phyloP scores from a whole-genome alignment of 2,113 vertebrate species.

The Melanotaenia duboulayi region DNA sequence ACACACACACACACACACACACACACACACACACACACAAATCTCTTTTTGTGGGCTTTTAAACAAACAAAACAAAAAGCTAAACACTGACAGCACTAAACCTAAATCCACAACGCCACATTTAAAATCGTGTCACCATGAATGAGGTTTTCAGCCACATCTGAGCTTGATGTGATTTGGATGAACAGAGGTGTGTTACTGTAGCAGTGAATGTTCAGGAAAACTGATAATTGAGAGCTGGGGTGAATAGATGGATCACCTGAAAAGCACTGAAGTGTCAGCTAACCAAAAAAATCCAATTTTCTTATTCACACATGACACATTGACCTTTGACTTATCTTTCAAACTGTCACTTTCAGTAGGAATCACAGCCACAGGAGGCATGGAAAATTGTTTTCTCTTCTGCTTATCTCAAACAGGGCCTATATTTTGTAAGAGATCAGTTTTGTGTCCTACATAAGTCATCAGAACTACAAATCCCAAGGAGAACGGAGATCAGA shows the following conservation, averaged over 20 bases:
- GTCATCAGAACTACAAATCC: constrained; percentile 79
- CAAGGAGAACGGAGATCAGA: constrained; percentile 76
- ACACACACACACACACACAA: too few relatives aligned
- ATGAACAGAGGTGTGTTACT: constrained; percentile 26
- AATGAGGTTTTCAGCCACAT: neutral
- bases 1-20: too few relatives aligned
- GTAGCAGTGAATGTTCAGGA: constrained; percentile 16
- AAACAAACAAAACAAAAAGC: too few relatives aligned
- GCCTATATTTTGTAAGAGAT: constrained; percentile 58
- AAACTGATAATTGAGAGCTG: constrained; percentile 35
- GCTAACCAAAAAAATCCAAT: constrained; percentile 68
- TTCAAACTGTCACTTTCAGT: constrained; percentile 68
- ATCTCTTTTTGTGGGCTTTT: constrained; percentile 1
- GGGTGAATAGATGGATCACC: constrained; percentile 32
- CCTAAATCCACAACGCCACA: neutral
- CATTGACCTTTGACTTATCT: constrained; percentile 68
- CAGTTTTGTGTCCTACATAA: constrained; percentile 70
- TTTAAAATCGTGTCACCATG: neutral
- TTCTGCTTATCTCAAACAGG: constrained; percentile 59
- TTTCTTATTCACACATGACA: constrained; percentile 70
- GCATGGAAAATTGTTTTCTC: constrained; percentile 42
- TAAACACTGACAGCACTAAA: neutral
- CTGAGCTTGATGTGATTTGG: constrained; percentile 5
- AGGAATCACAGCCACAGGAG: constrained; percentile 24
- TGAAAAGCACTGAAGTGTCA: constrained; percentile 53